Base-by-base conservation (phyloP, 35 echinoderm and acorn worm genomes). In the Lytechinus variegatus region DNA sequence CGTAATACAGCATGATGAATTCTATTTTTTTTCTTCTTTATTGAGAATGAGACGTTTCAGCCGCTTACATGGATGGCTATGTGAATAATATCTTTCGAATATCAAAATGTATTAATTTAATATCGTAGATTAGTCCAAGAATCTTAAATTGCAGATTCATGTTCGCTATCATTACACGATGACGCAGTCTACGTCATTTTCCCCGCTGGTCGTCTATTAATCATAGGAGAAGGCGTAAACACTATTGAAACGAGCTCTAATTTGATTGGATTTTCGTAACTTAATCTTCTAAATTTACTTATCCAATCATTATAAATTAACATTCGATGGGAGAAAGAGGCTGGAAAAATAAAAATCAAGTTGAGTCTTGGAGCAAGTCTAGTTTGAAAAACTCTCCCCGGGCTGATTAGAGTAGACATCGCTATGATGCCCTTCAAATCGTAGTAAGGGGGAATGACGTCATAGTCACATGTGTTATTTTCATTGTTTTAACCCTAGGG, bases 381-480 rank as follows among this genome's bases (percentile, higher is more conserved):
- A 24, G 66, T 79, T 79, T 24, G 66, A 79, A n/a, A 79, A 2
- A 24, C 66, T 19, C 66, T 19, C 66, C 66, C 21, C 66, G 4
- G 19, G 16, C n/a, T 79, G 66, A 79, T 79, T 79, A n/a, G 66
- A 79, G 4, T n/a, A 19, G 66, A 79, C 66, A 79, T 24, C 16
- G 66, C 66, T 79, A 79, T 79, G 66, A 16, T 79, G 66, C 66
- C 66, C 66, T 79, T 79, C 66, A 7, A 21, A 79, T 79, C 66
- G 66, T 79, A 79, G 66, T 79, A 79, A 24, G 66, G 33, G 66
- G 66, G 12, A 79, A 24, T 79, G 66, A 79, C 66, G 66, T 79
- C 66, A 79, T 79, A 79, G 16, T 79, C 66, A 14, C 66, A 79
- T 79, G 66, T 79, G 66, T 79, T 79, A 79, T 79, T 79, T 79